These are phyloP conservation scores for Phallusia fumigata DNA, from an alignment of 23 tunicate species.

Conservation along the genomic window DNA sequence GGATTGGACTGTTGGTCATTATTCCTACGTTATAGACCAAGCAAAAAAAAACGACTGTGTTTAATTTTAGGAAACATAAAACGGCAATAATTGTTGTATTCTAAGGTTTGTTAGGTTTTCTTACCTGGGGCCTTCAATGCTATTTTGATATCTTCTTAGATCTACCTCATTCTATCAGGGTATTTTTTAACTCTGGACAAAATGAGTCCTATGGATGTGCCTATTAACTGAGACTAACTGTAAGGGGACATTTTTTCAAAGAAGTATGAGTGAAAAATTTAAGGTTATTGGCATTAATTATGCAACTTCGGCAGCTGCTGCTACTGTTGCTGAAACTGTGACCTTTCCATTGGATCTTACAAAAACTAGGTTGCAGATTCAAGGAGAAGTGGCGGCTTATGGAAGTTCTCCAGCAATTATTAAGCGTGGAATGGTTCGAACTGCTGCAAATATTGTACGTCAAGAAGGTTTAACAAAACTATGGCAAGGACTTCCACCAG, in stretches of 20 bases:
- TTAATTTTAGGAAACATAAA: too few relatives aligned
- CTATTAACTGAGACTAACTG: too few relatives aligned
- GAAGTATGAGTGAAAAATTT: conserved; percentile 19
- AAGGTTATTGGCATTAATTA: conserved; percentile 29
- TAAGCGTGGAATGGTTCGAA: conserved; percentile 60
- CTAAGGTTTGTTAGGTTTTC: too few relatives aligned
- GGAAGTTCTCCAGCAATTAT: conserved; percentile 4
- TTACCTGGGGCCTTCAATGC: too few relatives aligned
- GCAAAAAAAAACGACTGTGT: too few relatives aligned
- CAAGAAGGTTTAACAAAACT: conserved; percentile 66
- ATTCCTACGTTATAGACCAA: too few relatives aligned
- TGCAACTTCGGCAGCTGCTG: conserved; percentile 54
- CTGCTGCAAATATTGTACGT: conserved; percentile 45
- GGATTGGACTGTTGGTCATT: too few relatives aligned
- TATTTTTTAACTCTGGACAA: too few relatives aligned
- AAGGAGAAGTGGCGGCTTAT: conserved; percentile 52
- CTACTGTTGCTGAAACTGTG: conserved; percentile 72
- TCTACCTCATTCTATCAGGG: too few relatives aligned
- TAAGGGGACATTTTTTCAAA: background rate
- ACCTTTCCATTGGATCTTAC: conserved; percentile 78
- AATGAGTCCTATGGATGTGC: too few relatives aligned
- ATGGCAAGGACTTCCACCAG: conserved; percentile 79
- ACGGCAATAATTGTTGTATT: too few relatives aligned
- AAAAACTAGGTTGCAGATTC: conserved; percentile 72
- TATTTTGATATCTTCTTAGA: too few relatives aligned